phyloP scores from a whole-genome alignment of 2,888 invertebrate species.

The Gandaritis pyraliata region DNA sequence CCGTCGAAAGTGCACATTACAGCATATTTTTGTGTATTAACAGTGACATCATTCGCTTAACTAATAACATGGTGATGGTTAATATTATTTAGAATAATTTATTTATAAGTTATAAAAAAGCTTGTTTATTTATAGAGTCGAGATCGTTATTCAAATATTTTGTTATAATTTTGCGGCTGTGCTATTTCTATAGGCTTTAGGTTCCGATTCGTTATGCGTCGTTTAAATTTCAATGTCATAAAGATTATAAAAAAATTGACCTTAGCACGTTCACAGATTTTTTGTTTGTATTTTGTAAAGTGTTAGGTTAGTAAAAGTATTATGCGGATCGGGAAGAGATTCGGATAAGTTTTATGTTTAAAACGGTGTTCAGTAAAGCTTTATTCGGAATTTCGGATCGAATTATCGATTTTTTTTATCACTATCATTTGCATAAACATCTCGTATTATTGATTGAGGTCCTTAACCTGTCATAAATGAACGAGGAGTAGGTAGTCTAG shows the following conservation, averaged over 20 bases:
- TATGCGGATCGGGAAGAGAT: slow-evolving; percentile 23
- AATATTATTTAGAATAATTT: slow-evolving; percentile 50
- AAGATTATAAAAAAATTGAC: slow-evolving; percentile 62
- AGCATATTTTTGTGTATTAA: slow-evolving; percentile 49
- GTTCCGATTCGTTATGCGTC: slow-evolving; percentile 41
- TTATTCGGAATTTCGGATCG: neutral
- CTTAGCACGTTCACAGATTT: slow-evolving; percentile 61
- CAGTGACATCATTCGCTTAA: slow-evolving; percentile 49
- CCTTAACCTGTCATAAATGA: slow-evolving; percentile 10
- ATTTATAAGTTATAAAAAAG: slow-evolving; percentile 49
- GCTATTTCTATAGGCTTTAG: slow-evolving; percentile 28
- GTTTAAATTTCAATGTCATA: slow-evolving; percentile 64
- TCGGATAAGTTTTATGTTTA: slow-evolving; percentile 14
- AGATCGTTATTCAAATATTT: slow-evolving; percentile 37
- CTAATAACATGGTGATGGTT: slow-evolving; percentile 77
- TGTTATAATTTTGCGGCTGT: slow-evolving; percentile 34
- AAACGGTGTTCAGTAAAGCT: neutral
- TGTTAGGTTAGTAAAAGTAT: slow-evolving; percentile 24
- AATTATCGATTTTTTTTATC: neutral
- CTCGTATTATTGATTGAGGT: slow-evolving; percentile 9
- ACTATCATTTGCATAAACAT: neutral
- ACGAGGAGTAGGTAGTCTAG: slow-evolving; percentile 10
- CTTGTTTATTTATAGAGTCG: slow-evolving; percentile 69
- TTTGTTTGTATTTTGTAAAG: slow-evolving; percentile 34
- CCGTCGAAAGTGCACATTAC: slow-evolving; percentile 81